Percentiles rank a stretch among this genome's conserved stretches.
These are phyloP conservation scores for Urocolius indicus DNA, from an alignment of 2,113 vertebrate genomes.

Conservation along the genomic window DNA sequence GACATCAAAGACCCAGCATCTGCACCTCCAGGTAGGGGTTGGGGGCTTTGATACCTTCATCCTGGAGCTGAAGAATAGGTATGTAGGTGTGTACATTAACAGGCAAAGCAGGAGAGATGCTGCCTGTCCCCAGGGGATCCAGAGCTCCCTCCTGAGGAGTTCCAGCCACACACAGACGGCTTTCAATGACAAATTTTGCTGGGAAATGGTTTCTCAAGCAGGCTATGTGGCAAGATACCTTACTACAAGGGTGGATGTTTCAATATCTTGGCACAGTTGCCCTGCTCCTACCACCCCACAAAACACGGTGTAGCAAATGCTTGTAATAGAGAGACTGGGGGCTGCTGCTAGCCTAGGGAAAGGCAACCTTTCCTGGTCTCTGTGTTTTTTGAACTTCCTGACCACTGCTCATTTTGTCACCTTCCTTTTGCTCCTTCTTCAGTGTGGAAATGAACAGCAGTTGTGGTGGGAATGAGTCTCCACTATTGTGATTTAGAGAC, in stretches of 20 bases:
- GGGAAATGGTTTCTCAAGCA: not conserved
- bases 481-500: not conserved
- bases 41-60: not conserved
- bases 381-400: not conserved
- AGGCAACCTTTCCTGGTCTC: not conserved
- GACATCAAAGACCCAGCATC: not conserved
- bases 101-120: not conserved
- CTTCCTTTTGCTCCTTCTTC: not conserved
- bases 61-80: not conserved
- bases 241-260: not conserved
- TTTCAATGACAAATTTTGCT: not conserved
- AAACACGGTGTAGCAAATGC: rapidly evolving
- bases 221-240: not conserved
- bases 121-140: not conserved
- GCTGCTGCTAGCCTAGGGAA: not conserved
- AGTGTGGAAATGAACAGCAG: not conserved
- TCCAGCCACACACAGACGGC: not conserved
- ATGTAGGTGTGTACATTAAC: not conserved
- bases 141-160: not conserved
- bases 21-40: not conserved
- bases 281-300: not conserved
- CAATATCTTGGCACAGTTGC: not conserved
- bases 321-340: rapidly evolving
- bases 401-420: not conserved
- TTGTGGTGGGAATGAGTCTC: not conserved